Evolutionary conservation across 2,797 vertebrate species (phyloP), one percentile per base, ranked within the genome.

Genomic region (Lacerta agilis): DNA sequence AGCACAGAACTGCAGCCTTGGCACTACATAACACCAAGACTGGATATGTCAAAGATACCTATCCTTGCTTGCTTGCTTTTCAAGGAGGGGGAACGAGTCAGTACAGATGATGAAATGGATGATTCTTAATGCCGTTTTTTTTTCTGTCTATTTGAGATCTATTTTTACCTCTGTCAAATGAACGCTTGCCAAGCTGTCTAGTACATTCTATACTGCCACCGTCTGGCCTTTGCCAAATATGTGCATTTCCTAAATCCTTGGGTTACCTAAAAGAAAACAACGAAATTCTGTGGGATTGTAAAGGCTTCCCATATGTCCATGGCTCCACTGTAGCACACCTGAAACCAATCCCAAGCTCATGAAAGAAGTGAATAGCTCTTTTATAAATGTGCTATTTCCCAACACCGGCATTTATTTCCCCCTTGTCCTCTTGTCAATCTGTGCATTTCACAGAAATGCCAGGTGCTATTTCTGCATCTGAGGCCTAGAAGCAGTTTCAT

Each of bases 161-260:
- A 17, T 88, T 72, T 80, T 80, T 85, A 55, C 36, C 58, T 86
- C 55, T 81, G 92, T 90, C 87, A 79, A 38, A 61, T n/a, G 72
- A 73, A 49, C 89, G 86, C 87, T 86, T 93, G 67, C n/a, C 58
- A 55, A 27, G 29, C 83, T 90, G 93, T 86, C 90, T 93, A 33
- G 71, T 92, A 75, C 92, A 81, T 95, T 94, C 96, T 95, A 89
- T 96, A 95, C 96, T 96, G 96, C 97, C 96, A 96, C 91, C 97
- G 13, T 91, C 95, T 96, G 96, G 95, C 18, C 89, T 78, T 89
- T 89, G 43, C 66, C 49, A 92, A 93, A 93, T 90, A 17, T 77
- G 82, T 64, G 64, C 9, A n/a, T 84, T 93, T 33, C 92, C 88
- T 61, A 90, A 89, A 89, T 82, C 88, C 45, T 29, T 29, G 38